These are phyloP conservation scores for Chelidonichthys spinosus DNA, from an alignment of 2,797 vertebrate genomes.

Conservation along the genomic window DNA sequence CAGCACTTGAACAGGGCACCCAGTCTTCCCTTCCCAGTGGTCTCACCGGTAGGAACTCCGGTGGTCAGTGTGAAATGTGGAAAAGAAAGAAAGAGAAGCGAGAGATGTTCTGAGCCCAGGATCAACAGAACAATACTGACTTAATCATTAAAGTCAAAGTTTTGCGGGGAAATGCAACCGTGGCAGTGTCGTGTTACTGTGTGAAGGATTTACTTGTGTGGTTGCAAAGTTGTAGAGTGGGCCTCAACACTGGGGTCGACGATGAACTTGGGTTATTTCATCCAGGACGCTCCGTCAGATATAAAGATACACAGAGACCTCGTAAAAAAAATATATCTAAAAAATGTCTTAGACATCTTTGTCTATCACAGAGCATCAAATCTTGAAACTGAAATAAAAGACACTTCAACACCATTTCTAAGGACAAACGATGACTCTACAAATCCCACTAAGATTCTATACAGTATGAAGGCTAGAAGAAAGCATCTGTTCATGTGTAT, in stretches of 20 bases:
- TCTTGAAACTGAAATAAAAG: neutral
- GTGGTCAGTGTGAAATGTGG: slow-evolving; percentile 29
- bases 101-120: slow-evolving; percentile 23
- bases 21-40: slow-evolving; percentile 23
- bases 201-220: slow-evolving; percentile 18
- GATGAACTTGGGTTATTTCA: neutral
- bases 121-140: slow-evolving; percentile 43
- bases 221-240: slow-evolving; percentile 24
- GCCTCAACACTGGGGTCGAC: neutral
- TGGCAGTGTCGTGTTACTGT: slow-evolving; percentile 7
- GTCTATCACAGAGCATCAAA: neutral
- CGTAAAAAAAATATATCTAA: neutral
- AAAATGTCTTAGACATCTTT: neutral
- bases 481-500: slow-evolving; percentile 18
- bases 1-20: slow-evolving; percentile 42
- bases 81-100: neutral
- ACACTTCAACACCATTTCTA: neutral
- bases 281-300: neutral
- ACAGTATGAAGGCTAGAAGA: neutral
- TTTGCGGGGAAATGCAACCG: slow-evolving; percentile 28
- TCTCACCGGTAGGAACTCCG: slow-evolving; percentile 12
- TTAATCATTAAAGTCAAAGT: slow-evolving; percentile 31
- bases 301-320: neutral
- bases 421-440: neutral
- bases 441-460: neutral